Evolutionary conservation across 2,888 invertebrate genomes (phyloP), one percentile per base, ranked within the genome.

Genomic region (Cryptocheilus praepositus): DNA sequence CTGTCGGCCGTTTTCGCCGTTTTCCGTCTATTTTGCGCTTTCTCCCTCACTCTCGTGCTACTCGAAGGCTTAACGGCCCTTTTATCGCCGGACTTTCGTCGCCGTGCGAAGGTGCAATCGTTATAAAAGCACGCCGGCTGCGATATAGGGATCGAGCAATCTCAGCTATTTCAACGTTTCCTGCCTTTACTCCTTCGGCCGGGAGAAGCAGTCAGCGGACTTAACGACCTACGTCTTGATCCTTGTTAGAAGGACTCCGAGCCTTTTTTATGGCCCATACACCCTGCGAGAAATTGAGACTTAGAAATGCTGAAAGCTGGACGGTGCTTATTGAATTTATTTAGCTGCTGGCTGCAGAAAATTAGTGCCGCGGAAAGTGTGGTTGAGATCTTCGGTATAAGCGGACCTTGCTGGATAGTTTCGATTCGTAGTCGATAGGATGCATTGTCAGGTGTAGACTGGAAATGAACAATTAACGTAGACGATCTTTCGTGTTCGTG

Each of bases 81-180:
- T 68, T 74, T 70, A 79, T 74, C 68, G 69, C 52, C 60, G 64
- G 56, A 66, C 73, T 69, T 70, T 71, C 67, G 68, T 76, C 72
- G 66, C 62, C 67, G 59, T 57, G 21, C 59, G 60, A 11, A 70
- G 67, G 56, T 70, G 62, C 70, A 73, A 76, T 76, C 74, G 76
- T 79, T 80, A 80, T 80, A 79, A 81, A 78, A 74, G 76, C 79
- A 22, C 57, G 58, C 59, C 53, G 44, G 64, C 46, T 59, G 58
- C 68, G 55, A 71, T 71, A 70, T 73, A 70, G 69, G 68, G 67
- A 70, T 68, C 63, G 64, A 67, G 67, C 72, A 61, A 64, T 69
- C 65, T 65, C 56, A 51, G 55, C 74, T 70, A 52, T 62, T 65
- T 65, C 62, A 21, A 19, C 16, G 21, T 25, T 5, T 25, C 25